Evolutionary conservation across 2,797 vertebrate species (phyloP).

Genomic region (Apogon hyalosoma): DNA sequence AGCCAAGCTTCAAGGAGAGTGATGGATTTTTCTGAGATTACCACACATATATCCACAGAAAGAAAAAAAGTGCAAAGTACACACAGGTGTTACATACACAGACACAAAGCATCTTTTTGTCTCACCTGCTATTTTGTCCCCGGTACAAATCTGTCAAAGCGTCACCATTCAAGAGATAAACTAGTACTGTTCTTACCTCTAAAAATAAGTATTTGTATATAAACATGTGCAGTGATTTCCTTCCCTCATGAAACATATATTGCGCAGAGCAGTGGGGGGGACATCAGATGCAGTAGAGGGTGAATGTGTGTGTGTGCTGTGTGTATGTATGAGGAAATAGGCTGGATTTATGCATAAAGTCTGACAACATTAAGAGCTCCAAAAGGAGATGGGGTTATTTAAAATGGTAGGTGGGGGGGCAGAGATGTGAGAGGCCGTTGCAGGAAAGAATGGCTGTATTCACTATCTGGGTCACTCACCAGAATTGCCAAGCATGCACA

Average conservation of each 20-base stretch:
- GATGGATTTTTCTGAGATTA: conserved; percentile 36
- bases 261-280: conserved; percentile 67
- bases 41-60: conserved; percentile 33
- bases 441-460: conserved; percentile 55
- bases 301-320: conserved; percentile 9
- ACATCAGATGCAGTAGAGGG: conserved; percentile 36
- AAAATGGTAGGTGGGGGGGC: conserved; percentile 23
- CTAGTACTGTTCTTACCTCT: conserved; percentile 60
- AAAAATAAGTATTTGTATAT: conserved; percentile 78
- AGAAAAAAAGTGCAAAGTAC: conserved; percentile 37
- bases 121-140: conserved; percentile 60
- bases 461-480: conserved; percentile 74
- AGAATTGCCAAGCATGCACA: conserved; percentile 54
- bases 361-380: conserved; percentile 47
- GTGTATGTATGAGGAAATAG: conserved; percentile 21
- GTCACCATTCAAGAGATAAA: conserved; percentile 65
- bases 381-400: conserved; percentile 7
- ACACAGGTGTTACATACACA: conserved; percentile 42
- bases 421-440: conserved; percentile 33
- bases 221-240: conserved; percentile 71
- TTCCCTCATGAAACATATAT: conserved; percentile 58
- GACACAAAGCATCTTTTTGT: conserved; percentile 25
- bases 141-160: conserved; percentile 65
- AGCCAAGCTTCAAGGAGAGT: conserved; percentile 44
- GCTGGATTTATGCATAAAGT: conserved; percentile 16